Conservation (phyloP, 1,140 invertebrate species). For the Plectrocnemia conspersa region DNA sequence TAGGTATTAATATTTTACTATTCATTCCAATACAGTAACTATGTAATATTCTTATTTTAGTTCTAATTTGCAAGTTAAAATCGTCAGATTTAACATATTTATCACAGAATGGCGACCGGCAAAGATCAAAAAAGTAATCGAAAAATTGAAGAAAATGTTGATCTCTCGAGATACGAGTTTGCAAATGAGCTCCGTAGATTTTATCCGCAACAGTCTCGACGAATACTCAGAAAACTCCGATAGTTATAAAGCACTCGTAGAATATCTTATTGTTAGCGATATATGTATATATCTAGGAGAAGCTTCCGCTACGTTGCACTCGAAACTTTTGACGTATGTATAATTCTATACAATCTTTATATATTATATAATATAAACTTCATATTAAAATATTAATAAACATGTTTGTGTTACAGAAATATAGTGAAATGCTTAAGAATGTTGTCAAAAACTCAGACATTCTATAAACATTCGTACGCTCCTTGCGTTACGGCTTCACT, state of each 20-base stretch:
- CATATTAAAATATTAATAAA: no score
- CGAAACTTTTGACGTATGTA: conserved; percentile 25
- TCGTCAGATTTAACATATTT: neutral
- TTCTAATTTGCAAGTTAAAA: no score
- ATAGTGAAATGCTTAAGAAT: conserved; percentile 26
- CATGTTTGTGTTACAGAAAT: conserved; percentile 21
- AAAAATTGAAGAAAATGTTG: conserved; percentile 30
- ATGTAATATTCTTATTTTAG: no score
- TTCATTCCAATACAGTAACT: no score
- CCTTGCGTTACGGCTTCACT: conserved; percentile 23
- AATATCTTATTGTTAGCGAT: conserved; percentile 24
- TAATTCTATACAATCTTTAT: neutral
- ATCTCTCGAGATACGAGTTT: conserved; percentile 24
- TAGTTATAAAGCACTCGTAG: neutral
- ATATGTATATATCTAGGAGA: conserved; percentile 30
- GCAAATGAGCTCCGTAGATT: conserved; percentile 24
- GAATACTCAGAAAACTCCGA: neutral
- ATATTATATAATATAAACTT: neutral
- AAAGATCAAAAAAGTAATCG: conserved; percentile 7
- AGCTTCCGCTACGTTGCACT: conserved; percentile 25
- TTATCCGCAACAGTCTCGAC: conserved; percentile 17
- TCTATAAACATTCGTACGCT: conserved; percentile 27
- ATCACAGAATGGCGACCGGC: neutral
- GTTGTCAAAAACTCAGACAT: conserved; percentile 19
- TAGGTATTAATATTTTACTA: no score